phyloP scores from a whole-genome alignment of 2,888 invertebrate genomes.

The Scaptomyza cyrtandrae region DNA sequence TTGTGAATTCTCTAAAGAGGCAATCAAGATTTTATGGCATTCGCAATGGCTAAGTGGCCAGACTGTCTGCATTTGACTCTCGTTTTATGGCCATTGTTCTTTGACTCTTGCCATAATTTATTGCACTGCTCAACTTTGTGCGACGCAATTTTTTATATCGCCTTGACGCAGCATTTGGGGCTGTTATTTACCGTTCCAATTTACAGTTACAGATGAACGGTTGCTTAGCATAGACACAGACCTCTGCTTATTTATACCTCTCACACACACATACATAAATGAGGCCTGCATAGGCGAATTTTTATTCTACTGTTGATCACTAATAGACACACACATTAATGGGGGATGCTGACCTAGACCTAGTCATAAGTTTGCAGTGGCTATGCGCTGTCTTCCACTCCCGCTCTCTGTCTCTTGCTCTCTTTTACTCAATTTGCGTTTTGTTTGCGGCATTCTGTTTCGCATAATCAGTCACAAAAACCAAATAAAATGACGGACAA shows the following conservation, averaged over 20 bases:
- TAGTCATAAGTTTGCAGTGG: constrained; percentile 22
- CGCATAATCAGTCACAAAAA: constrained; percentile 66
- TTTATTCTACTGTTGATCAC: constrained; percentile 33
- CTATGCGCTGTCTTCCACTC: background rate
- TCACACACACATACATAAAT: background rate
- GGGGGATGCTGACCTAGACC: constrained; percentile 48
- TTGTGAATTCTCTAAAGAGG: constrained; percentile 30
- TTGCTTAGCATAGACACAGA: constrained; percentile 1
- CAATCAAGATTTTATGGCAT: constrained; percentile 37
- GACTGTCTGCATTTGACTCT: constrained; percentile 19
- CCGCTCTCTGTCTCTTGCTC: constrained; percentile 6
- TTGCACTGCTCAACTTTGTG: constrained; percentile 24
- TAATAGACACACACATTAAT: constrained; percentile 4
- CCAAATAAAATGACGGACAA: constrained; percentile 43
- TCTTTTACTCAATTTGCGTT: constrained; percentile 20
- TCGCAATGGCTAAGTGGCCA: constrained; percentile 4
- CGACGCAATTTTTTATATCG: constrained; percentile 39
- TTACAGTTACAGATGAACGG: constrained; percentile 13
- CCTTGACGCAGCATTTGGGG: constrained; percentile 30
- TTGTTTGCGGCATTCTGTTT: constrained; percentile 15
- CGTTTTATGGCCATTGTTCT: constrained; percentile 53
- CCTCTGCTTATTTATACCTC: background rate
- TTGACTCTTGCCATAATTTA: constrained; percentile 53
- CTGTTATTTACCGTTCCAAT: constrained; percentile 46
- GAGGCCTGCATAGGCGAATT: constrained; percentile 8